Evolutionary conservation across 2,888 invertebrate genomes (phyloP).

Genomic region (Alentia gelatinosa): DNA sequence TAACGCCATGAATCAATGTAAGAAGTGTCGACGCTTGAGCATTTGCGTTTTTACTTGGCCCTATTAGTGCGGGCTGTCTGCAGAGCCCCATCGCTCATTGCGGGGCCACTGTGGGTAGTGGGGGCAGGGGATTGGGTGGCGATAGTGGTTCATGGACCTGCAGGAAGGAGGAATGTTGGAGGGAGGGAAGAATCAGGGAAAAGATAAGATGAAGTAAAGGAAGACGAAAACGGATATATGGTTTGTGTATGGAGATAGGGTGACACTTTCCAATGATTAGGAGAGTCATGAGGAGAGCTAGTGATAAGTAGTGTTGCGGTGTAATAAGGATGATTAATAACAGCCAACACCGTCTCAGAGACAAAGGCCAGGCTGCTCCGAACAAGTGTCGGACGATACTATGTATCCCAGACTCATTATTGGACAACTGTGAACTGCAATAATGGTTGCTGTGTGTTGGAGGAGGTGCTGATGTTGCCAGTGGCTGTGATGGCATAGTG

Average conservation of each 20-base stretch:
- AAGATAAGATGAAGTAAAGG: not conserved
- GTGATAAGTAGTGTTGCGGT: not conserved
- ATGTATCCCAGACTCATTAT: no score
- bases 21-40: slow-evolving; percentile 31
- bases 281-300: not conserved
- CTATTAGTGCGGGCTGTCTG: not conserved
- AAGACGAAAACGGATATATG: no score
- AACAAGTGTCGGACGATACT: not conserved
- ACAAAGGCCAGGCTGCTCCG: not conserved
- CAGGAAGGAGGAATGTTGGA: not conserved
- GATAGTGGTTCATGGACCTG: not conserved
- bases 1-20: not conserved
- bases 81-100: not conserved
- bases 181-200: not conserved
- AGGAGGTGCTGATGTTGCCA: no score
- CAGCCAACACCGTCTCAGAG: not conserved
- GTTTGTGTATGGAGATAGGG: no score
- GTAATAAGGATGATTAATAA: not conserved
- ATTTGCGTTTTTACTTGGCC: slow-evolving; percentile 37
- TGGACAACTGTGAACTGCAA: no score
- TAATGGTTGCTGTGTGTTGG: no score
- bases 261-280: no score
- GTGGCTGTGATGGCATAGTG: no score
- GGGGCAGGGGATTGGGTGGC: not conserved
- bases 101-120: not conserved